These are phyloP conservation scores for Aythya baeri DNA, from an alignment of 2,113 vertebrate species.

Conservation along the genomic window DNA sequence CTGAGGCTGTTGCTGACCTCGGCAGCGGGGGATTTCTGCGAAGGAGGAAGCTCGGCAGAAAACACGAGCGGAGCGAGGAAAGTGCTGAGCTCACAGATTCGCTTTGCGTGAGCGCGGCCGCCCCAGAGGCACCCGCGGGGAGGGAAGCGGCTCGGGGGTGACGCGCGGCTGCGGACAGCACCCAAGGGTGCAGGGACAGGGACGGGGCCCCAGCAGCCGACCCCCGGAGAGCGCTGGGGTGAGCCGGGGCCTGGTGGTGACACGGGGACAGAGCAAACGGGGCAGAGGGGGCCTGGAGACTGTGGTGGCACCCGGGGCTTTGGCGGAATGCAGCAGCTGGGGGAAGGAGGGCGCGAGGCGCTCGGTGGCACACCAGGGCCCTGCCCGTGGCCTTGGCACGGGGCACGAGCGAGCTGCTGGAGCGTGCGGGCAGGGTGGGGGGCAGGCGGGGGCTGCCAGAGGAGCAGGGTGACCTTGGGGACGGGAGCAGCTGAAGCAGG, in stretches of 20 bases:
- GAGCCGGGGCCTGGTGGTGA: background rate
- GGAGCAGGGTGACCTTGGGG: background rate
- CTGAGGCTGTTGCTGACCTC: background rate
- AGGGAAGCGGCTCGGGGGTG: rapidly evolving
- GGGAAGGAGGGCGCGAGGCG: background rate
- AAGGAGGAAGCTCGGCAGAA: slow-evolving; percentile 1
- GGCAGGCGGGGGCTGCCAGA: background rate
- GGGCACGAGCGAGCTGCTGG: background rate
- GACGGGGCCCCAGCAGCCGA: background rate
- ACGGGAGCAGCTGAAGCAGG: background rate
- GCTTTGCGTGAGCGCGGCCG: rapidly evolving
- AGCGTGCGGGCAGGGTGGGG: rapidly evolving
- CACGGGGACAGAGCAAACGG: rapidly evolving
- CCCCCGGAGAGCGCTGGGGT: background rate
- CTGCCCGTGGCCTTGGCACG: background rate
- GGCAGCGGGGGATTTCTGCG: background rate
- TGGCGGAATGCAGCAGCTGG: background rate
- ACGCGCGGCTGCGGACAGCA: rapidly evolving
- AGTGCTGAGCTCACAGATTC: slow-evolving; percentile 6
- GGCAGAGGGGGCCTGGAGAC: background rate
- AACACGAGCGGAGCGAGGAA: background rate
- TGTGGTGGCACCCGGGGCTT: rapidly evolving
- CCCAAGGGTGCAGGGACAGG: background rate
- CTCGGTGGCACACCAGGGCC: background rate
- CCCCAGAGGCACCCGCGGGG: background rate